A percentile compares a stretch with the other conserved stretches of the same genome.
These are phyloP conservation scores for Temnothorax nylanderi DNA, from an alignment of 1,140 invertebrate genomes.

Conservation along the genomic window DNA sequence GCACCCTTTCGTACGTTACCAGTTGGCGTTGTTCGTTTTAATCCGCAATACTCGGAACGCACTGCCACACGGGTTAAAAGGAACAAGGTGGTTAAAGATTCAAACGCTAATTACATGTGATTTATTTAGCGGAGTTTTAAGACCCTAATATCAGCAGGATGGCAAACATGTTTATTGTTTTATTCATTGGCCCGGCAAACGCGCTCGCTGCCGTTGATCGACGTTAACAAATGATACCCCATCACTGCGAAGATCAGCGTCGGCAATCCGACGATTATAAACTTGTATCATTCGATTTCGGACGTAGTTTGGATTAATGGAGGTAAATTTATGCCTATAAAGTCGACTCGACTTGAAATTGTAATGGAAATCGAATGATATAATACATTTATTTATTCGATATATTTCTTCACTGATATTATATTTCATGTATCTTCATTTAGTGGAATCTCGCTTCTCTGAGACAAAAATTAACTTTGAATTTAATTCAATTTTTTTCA, in stretches of 20 bases:
- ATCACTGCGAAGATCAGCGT: slow-evolving; percentile 69
- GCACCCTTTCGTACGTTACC: not conserved
- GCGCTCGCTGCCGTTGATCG: slow-evolving; percentile 28
- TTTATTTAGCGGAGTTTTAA: slow-evolving; percentile 20
- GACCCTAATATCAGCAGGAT: not conserved
- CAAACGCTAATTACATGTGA: slow-evolving; percentile 16
- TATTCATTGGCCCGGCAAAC: slow-evolving; percentile 41
- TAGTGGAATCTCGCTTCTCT: not conserved
- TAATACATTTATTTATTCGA: not conserved
- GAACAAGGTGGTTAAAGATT: not conserved
- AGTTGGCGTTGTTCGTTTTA: not conserved
- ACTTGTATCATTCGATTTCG: slow-evolving; percentile 63
- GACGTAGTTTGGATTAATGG: slow-evolving; percentile 58
- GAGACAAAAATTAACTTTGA: not conserved
- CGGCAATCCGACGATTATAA: slow-evolving; percentile 66
- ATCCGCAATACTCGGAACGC: not conserved
- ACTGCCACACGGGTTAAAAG: not conserved
- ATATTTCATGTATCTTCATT: no score
- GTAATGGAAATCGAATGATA: not conserved
- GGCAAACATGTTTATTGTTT: slow-evolving; percentile 63
- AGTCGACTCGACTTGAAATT: not conserved
- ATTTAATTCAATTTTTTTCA: not conserved
- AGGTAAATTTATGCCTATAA: slow-evolving; percentile 29
- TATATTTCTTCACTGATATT: not conserved
- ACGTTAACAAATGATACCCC: slow-evolving; percentile 70